Evolutionary conservation across 2,888 invertebrate species (phyloP).

Genomic region (Sisyra terminalis): DNA sequence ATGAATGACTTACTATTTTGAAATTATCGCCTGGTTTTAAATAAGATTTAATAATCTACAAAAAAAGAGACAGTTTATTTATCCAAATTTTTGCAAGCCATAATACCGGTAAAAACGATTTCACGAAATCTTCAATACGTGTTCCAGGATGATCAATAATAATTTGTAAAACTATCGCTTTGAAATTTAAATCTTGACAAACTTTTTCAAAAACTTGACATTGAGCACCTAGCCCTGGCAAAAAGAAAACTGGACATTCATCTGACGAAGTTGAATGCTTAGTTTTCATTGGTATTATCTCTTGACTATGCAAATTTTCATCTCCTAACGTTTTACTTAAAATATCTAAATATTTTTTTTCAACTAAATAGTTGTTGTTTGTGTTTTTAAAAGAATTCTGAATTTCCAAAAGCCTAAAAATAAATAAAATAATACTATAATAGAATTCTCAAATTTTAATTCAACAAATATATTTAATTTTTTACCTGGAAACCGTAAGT

Average conservation of each 20-base stretch:
- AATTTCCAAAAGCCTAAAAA: conserved; percentile 21
- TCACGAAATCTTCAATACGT: conserved; percentile 32
- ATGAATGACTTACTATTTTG: conserved; percentile 75
- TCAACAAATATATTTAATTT: too few species aligned
- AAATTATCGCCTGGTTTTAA: conserved; percentile 40
- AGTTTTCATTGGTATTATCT: conserved; percentile 31
- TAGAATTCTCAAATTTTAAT: too few species aligned
- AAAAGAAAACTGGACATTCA: conserved; percentile 32
- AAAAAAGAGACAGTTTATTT: conserved; percentile 11
- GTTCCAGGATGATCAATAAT: conserved; percentile 27
- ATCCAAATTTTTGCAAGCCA: conserved; percentile 12
- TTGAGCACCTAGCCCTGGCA: conserved; percentile 54
- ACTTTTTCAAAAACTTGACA: conserved; percentile 34
- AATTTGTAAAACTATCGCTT: conserved; percentile 36
- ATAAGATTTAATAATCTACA: conserved; percentile 37
- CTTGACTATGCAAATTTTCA: conserved; percentile 32
- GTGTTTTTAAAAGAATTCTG: conserved; percentile 4
- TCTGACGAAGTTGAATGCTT: conserved; percentile 8
- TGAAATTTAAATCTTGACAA: conserved; percentile 31
- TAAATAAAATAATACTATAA: too few species aligned
- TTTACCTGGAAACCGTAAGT: conserved; percentile 53
- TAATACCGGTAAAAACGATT: conserved; percentile 32
- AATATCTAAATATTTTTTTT: conserved; percentile 30
- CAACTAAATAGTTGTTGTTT: too few species aligned
- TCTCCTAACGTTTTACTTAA: conserved; percentile 43